Conservation (phyloP, 1,140 invertebrate genomes). For the Papilio helenus region DNA sequence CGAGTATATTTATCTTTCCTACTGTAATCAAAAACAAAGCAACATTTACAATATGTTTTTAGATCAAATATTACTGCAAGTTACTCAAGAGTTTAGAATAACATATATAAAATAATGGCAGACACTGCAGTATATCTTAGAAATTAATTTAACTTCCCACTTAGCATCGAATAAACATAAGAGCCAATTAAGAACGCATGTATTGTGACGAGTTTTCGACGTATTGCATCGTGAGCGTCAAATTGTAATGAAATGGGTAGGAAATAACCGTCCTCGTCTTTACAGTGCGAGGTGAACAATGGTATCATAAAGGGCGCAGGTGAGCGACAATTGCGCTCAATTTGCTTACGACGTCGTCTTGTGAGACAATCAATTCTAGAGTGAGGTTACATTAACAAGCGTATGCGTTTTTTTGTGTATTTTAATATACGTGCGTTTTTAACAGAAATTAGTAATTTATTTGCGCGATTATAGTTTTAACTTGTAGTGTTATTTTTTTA, state of each 20-base stretch:
- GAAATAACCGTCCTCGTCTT: neutral
- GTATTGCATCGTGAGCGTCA: neutral
- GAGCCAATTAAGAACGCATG: too few relatives aligned
- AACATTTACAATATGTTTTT: too few relatives aligned
- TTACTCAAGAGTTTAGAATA: neutral
- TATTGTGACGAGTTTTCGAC: too few relatives aligned
- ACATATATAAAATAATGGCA: neutral
- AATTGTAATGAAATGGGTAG: neutral
- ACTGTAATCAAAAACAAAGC: too few relatives aligned
- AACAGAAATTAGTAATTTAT: too few relatives aligned
- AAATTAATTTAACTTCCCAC: neutral
- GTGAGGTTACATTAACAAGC: neutral
- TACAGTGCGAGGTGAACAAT: neutral
- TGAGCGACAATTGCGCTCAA: constrained; percentile 14
- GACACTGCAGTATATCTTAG: neutral
- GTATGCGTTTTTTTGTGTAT: neutral
- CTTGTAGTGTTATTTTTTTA: too few relatives aligned
- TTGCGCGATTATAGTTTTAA: too few relatives aligned
- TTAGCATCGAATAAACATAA: neutral
- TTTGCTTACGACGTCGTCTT: constrained; percentile 12
- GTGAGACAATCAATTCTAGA: constrained; percentile 7
- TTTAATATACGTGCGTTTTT: too few relatives aligned
- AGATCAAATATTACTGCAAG: neutral
- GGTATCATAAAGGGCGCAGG: constrained; percentile 10
- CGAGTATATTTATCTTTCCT: too few relatives aligned